phyloP scores from a whole-genome alignment of 2,888 invertebrate species.

The Apoda limacodes region DNA sequence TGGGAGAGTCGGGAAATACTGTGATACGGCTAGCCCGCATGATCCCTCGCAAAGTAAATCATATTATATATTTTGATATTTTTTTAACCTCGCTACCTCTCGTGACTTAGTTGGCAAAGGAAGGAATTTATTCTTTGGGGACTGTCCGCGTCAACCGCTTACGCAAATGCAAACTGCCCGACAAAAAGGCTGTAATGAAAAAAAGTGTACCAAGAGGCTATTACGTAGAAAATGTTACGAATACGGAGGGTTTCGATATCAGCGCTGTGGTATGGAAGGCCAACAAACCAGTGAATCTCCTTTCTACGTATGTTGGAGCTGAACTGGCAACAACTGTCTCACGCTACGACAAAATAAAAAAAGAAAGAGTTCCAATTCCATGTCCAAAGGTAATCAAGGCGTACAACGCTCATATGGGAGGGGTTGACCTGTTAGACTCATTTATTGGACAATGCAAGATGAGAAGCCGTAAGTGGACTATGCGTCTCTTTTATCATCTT shows the following conservation, averaged over 20 bases:
- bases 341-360: conserved; percentile 26
- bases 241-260: conserved; percentile 24
- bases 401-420: conserved; percentile 24
- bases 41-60: conserved; percentile 25
- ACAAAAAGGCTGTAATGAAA: conserved; percentile 25
- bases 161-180: conserved; percentile 25
- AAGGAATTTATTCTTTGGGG: conserved; percentile 24
- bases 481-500: conserved; percentile 25
- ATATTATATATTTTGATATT: conserved; percentile 25
- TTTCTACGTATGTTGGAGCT: conserved; percentile 31
- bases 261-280: conserved; percentile 30
- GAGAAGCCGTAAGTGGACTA: conserved; percentile 27
- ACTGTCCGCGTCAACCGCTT: conserved; percentile 25
- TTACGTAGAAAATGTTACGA: conserved; percentile 25
- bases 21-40: conserved; percentile 24
- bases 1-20: conserved; percentile 25
- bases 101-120: conserved; percentile 23
- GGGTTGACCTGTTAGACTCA: conserved; percentile 19
- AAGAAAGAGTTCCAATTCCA: conserved; percentile 20
- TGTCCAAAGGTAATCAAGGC: conserved; percentile 18
- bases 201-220: conserved; percentile 25
- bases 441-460: conserved; percentile 22
- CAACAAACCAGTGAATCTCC: conserved; percentile 29
- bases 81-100: conserved; percentile 25
- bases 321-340: conserved; percentile 25